phyloP scores from a whole-genome alignment of 2,888 invertebrate species.

The Coleophora flavipennella region DNA sequence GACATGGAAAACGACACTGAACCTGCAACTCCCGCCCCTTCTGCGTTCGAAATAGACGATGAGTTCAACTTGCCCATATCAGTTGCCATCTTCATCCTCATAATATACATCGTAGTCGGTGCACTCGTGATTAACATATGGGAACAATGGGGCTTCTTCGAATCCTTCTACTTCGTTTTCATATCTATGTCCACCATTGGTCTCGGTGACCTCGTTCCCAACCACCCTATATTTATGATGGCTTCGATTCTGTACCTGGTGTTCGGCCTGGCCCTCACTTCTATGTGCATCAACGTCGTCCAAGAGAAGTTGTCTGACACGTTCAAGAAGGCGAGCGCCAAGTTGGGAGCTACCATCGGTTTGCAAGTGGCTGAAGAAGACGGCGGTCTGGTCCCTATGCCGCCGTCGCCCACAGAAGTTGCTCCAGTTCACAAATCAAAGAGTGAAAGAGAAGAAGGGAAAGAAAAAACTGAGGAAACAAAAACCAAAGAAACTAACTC shows the following conservation, averaged over 20 bases:
- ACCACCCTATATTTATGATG: constrained; percentile 92
- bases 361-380: constrained; percentile 81
- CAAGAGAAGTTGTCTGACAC: constrained; percentile 87
- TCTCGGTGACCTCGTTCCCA: constrained; percentile 93
- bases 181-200: constrained; percentile 98
- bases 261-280: constrained; percentile 94
- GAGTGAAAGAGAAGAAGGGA: constrained; percentile 22
- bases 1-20: constrained; percentile 65
- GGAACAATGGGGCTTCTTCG: constrained; percentile 92
- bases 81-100: constrained; percentile 86
- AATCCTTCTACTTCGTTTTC: constrained; percentile 97
- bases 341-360: constrained; percentile 88
- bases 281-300: constrained; percentile 98
- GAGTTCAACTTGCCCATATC: constrained; percentile 96
- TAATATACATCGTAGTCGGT: constrained; percentile 90
- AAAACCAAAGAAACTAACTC: constrained; percentile 20
- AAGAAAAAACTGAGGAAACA: constrained; percentile 33
- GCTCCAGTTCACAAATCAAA: constrained; percentile 54
- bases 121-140: constrained; percentile 83
- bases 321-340: constrained; percentile 87
- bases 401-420: constrained; percentile 54
- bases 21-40: constrained; percentile 84
- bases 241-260: constrained; percentile 93
- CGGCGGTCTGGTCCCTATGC: constrained; percentile 60
- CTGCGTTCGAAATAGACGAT: constrained; percentile 87